Evolutionary conservation across 2,888 invertebrate species (phyloP).

Genomic region (Caradrina kadenii): DNA sequence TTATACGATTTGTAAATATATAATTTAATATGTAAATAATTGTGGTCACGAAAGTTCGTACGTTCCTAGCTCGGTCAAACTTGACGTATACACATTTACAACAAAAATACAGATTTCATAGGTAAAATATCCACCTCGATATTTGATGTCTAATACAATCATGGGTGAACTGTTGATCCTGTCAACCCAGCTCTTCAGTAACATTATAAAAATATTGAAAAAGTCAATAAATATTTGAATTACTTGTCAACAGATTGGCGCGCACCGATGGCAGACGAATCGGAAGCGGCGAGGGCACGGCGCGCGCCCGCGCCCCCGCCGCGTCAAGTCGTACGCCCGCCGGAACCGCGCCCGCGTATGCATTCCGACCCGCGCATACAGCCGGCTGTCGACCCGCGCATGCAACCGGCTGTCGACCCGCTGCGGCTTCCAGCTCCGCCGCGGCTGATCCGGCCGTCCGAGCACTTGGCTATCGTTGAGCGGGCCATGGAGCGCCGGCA

Average conservation of each 20-base stretch:
- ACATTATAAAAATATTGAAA: not conserved
- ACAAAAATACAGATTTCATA: too few species aligned
- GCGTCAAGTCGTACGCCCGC: slow-evolving; percentile 76
- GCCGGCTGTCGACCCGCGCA: slow-evolving; percentile 30
- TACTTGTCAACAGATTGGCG: slow-evolving; percentile 85
- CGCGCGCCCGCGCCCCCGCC: slow-evolving; percentile 85
- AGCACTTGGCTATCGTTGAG: slow-evolving; percentile 83
- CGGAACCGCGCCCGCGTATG: slow-evolving; percentile 80
- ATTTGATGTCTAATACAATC: too few species aligned
- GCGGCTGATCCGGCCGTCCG: slow-evolving; percentile 85
- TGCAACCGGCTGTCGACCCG: slow-evolving; percentile 22
- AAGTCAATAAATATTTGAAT: not conserved
- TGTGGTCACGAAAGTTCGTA: too few species aligned
- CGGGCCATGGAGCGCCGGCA: slow-evolving; percentile 77
- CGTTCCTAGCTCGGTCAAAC: too few species aligned
- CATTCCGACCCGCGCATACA: slow-evolving; percentile 72
- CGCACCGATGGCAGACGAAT: slow-evolving; percentile 88
- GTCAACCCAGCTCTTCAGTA: not conserved
- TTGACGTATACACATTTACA: too few species aligned
- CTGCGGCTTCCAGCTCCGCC: slow-evolving; percentile 74
- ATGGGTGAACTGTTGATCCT: not conserved
- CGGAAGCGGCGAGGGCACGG: slow-evolving; percentile 85
- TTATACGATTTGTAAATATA: too few species aligned
- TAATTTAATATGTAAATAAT: too few species aligned
- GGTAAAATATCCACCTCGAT: too few species aligned